These are phyloP conservation scores for Ormyrus nitidulus DNA, from an alignment of 2,888 invertebrate species.

Conservation along the genomic window DNA sequence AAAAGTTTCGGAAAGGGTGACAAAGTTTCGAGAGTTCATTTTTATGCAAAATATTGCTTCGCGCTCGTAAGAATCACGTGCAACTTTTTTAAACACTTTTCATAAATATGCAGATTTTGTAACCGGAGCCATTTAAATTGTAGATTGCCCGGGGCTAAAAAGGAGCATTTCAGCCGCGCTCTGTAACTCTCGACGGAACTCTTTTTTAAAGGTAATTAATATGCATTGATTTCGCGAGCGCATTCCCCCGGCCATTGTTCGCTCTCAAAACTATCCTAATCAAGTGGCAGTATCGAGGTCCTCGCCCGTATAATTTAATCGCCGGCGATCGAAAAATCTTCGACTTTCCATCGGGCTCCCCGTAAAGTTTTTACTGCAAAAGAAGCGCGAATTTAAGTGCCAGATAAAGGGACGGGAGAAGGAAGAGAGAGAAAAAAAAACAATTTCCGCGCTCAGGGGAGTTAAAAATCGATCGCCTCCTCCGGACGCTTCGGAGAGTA, in stretches of 20 bases:
- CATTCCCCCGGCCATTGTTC: too few species aligned
- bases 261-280: too few species aligned
- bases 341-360: too few species aligned
- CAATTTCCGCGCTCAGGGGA: neutral
- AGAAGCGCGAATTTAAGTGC: too few species aligned
- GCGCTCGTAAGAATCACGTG: neutral
- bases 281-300: too few species aligned
- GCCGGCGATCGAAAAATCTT: too few species aligned
- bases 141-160: neutral
- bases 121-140: slow-evolving; percentile 21
- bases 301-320: too few species aligned
- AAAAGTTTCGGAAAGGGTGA: too few species aligned
- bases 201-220: neutral
- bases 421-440: neutral
- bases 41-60: neutral
- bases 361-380: too few species aligned
- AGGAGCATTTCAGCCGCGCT: too few species aligned
- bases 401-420: too few species aligned
- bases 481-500: slow-evolving; percentile 32
- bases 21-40: neutral
- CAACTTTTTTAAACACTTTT: slow-evolving; percentile 14
- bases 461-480: neutral
- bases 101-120: slow-evolving; percentile 32
- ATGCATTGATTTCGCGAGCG: neutral
- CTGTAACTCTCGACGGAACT: neutral